A percentile compares a stretch with the other conserved stretches of the same genome.
Conservation (phyloP, 2,113 vertebrate genomes). For the Gymnogyps californianus region DNA sequence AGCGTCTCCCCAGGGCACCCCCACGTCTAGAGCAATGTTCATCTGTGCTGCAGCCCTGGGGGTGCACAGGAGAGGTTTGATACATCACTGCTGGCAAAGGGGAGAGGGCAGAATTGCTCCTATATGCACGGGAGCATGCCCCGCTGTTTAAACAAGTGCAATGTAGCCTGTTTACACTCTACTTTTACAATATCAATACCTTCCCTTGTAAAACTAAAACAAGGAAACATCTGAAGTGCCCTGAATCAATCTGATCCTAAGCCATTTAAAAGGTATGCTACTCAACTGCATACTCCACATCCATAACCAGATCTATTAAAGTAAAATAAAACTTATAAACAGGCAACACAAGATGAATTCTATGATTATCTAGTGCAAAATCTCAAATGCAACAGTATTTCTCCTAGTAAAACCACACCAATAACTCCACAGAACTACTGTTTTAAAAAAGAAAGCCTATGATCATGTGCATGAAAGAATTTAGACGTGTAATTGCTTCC, state of each 20-base stretch:
- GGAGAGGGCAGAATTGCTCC: not conserved
- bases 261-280: not conserved
- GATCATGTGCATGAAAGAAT: not conserved
- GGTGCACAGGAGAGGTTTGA: not conserved
- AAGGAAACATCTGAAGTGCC: not conserved
- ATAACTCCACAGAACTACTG: not conserved
- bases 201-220: not conserved
- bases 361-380: not conserved
- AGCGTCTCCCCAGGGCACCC: accelerated
- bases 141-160: not conserved
- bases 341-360: not conserved
- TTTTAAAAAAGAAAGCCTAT: not conserved
- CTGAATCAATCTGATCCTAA: not conserved
- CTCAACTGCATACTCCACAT: not conserved
- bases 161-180: not conserved
- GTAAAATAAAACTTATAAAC: not conserved
- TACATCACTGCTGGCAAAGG: not conserved
- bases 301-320: not conserved
- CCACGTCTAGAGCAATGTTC: not conserved
- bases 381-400: not conserved
- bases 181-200: not conserved
- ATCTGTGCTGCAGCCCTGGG: not conserved
- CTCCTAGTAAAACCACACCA: not conserved
- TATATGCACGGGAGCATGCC: accelerated
- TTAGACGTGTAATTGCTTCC: not conserved